Evolutionary conservation across 1,140 invertebrate genomes (phyloP).

Genomic region (Ceratitis capitata): DNA sequence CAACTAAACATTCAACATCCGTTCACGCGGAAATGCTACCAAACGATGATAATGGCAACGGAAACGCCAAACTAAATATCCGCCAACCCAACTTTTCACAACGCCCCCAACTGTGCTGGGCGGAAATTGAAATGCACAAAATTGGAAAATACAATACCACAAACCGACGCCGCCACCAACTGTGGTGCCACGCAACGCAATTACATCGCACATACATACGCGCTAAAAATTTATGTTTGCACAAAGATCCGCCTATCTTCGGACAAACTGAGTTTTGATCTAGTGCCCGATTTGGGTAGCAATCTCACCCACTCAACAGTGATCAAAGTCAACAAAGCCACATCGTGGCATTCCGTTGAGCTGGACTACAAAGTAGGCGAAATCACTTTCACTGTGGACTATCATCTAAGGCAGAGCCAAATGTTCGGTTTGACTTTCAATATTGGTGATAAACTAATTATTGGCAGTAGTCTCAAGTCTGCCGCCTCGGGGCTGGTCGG

Average conservation of each 20-base stretch:
- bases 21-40: slow-evolving; percentile 6
- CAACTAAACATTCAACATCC: background rate
- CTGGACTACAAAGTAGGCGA: slow-evolving; percentile 79
- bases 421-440: slow-evolving; percentile 72
- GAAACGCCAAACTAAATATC: slow-evolving; percentile 39
- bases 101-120: background rate
- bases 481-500: slow-evolving; percentile 81
- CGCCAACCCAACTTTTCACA: background rate
- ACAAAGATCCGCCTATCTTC: slow-evolving; percentile 77
- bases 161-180: slow-evolving; percentile 31
- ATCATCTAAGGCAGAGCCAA: slow-evolving; percentile 75
- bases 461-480: slow-evolving; percentile 78
- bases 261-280: slow-evolving; percentile 83
- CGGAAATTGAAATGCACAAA: slow-evolving; percentile 44
- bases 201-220: background rate
- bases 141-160: slow-evolving; percentile 36
- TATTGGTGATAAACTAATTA: slow-evolving; percentile 73
- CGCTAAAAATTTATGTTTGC: background rate
- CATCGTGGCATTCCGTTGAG: slow-evolving; percentile 81
- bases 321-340: slow-evolving; percentile 79
- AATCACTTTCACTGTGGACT: slow-evolving; percentile 79
- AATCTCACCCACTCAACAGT: slow-evolving; percentile 80
- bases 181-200: background rate
- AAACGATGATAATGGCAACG: slow-evolving; percentile 37
- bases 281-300: slow-evolving; percentile 75